Evolutionary conservation across 2,797 vertebrate genomes (phyloP).

Genomic region (Agapornis canus): DNA sequence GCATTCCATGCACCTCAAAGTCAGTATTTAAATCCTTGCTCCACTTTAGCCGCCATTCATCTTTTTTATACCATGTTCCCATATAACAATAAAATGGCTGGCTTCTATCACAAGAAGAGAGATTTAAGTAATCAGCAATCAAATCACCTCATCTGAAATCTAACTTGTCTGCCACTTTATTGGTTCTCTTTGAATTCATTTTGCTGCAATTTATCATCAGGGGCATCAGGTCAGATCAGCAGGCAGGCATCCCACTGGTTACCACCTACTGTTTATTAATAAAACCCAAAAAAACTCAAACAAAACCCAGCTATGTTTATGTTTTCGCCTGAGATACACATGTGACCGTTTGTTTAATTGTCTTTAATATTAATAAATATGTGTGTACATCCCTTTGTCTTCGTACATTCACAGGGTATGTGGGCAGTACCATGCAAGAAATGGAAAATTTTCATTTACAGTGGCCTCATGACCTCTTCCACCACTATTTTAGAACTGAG

Average conservation of each 20-base stretch:
- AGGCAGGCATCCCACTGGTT: background rate
- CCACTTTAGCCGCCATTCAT: background rate
- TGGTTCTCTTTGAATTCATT: background rate
- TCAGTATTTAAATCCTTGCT: background rate
- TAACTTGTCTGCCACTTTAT: background rate
- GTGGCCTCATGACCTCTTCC: background rate
- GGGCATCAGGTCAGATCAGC: background rate
- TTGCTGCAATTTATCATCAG: background rate
- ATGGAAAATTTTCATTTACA: background rate
- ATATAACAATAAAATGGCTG: background rate
- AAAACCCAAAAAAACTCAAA: fast-evolving
- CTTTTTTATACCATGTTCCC: background rate
- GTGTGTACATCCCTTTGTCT: fast-evolving
- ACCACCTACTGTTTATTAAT: background rate
- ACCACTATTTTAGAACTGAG: background rate
- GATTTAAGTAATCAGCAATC: background rate
- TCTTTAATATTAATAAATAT: background rate
- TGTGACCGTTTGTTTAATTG: background rate
- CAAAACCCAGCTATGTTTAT: background rate
- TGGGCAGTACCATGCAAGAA: background rate
- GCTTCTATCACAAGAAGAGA: background rate
- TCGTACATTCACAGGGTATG: background rate
- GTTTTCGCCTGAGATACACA: background rate
- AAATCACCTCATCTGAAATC: background rate
- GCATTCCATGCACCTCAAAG: background rate